These are phyloP conservation scores for Phthorimaea operculella DNA, from an alignment of 1,140 invertebrate species.

Conservation along the genomic window DNA sequence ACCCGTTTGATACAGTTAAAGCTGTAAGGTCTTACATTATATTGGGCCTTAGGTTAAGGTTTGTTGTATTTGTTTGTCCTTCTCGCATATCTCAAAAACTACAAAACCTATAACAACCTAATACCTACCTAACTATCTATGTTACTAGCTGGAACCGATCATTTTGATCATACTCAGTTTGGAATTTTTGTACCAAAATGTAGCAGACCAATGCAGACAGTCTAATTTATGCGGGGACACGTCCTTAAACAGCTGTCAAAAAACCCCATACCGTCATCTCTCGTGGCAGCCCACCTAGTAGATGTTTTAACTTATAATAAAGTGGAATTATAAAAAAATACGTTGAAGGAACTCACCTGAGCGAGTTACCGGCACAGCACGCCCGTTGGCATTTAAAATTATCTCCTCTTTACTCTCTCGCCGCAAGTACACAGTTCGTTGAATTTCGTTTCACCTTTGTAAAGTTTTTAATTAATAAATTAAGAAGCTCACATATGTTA, in stretches of 20 bases:
- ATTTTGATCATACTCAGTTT: no score
- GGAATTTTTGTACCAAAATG: no score
- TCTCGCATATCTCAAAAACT: no score
- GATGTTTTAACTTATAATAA: not conserved
- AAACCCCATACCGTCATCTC: not conserved
- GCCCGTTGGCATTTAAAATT: constrained; percentile 42
- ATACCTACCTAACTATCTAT: no score
- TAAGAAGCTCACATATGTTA: constrained; percentile 46
- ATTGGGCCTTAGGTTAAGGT: no score
- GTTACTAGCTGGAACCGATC: no score
- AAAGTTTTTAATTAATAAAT: constrained; percentile 31
- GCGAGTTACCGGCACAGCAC: constrained; percentile 10
- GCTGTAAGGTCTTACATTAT: no score
- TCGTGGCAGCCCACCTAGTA: not conserved
- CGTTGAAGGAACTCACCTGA: constrained; percentile 38
- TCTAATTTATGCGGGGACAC: constrained; percentile 22
- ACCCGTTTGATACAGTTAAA: no score
- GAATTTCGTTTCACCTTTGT: constrained; percentile 26
- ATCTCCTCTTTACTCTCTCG: constrained; percentile 19
- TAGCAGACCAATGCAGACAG: no score
- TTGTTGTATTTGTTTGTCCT: no score
- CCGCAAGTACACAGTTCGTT: constrained; percentile 34
- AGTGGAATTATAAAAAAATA: constrained; percentile 2
- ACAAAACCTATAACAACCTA: no score
- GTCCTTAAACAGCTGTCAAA: constrained; percentile 26